Base-by-base conservation (phyloP, 2,888 invertebrate species). In the Thumatha senex region DNA sequence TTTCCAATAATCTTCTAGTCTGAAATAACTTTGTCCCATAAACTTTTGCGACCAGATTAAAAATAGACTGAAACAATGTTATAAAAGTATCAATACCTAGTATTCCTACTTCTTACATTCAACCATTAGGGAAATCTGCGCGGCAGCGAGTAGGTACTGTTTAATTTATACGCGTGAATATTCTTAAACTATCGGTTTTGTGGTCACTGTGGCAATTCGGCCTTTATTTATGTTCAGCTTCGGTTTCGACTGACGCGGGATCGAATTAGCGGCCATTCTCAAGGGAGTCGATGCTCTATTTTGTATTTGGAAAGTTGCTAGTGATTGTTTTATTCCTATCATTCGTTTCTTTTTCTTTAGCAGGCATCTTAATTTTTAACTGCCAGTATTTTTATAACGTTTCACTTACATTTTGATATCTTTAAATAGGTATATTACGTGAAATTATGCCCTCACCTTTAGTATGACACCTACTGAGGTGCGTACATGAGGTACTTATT, bases 61-160 rank as follows among this genome's bases (percentile, higher is more conserved):
- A n/a, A n/a, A n/a, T n/a, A n/a, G n/a, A n/a, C n/a, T n/a, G n/a
- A n/a, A 4, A 24, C 18, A 24, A 24, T 4, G 18, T 24, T 24
- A 24, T 5, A 24, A 24, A 24, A 46, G 41, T 46, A 43, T 77
- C 84, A 86, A 83, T 46, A 69, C 51, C 1, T 0, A 0, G 46
- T 18, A 1, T 0, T 45, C 65, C 40, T 24, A 1, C 45, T 67
- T 66, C 47, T 67, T 58, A 75, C 75, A 76, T 74, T 74, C 84
- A 78, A 90, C 90, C 90, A 89, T 91, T 89, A 89, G 91, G 91
- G 91, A 91, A 90, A 90, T 91, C 91, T 90, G 85, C 84, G 76
- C 78, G 72, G 82, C 78, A 78, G 78, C 80, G 73, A 77, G 18
- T n/a, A n/a, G n/a, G 76, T 78, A 67, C 80, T 87, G 89, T 83